A percentile compares a stretch with the other conserved stretches of the same genome.
phyloP scores from a whole-genome alignment of 2,888 invertebrate species.

The Phoenoteleia sp. region DNA sequence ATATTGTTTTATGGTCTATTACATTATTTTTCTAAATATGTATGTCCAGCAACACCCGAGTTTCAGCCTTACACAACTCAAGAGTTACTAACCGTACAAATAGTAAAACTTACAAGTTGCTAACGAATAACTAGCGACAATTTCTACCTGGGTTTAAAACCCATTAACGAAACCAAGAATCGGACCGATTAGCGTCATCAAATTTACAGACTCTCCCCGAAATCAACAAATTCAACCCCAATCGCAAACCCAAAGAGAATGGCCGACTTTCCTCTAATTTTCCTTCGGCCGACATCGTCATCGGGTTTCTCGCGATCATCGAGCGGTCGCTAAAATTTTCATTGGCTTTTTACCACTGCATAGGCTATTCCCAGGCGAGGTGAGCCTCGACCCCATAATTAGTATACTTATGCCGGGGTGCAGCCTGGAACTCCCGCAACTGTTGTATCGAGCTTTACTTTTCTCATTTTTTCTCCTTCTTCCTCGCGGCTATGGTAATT shows the following conservation, averaged over 20 bases:
- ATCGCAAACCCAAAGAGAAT: background rate
- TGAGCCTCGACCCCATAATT: slow-evolving; percentile 74
- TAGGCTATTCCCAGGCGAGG: slow-evolving; percentile 72
- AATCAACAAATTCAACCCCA: too few relatives aligned
- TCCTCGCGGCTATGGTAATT: slow-evolving; percentile 82
- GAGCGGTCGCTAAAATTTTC: slow-evolving; percentile 76
- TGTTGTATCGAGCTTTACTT: slow-evolving; percentile 74
- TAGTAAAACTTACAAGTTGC: too few relatives aligned
- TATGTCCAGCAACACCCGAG: too few relatives aligned
- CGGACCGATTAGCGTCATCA: too few relatives aligned
- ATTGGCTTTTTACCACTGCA: slow-evolving; percentile 73
- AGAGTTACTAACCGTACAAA: too few relatives aligned
- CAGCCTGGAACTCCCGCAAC: slow-evolving; percentile 74
- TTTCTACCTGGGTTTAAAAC: too few relatives aligned
- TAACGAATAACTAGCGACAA: too few relatives aligned
- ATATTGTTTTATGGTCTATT: too few relatives aligned
- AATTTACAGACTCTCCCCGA: too few relatives aligned
- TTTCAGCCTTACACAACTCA: too few relatives aligned
- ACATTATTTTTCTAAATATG: too few relatives aligned
- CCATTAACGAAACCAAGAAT: too few relatives aligned
- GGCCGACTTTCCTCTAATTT: background rate
- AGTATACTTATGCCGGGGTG: slow-evolving; percentile 73
- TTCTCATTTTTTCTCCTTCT: slow-evolving; percentile 74
- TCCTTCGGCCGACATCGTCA: background rate
- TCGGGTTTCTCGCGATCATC: slow-evolving; percentile 62